Conservation (phyloP, 1,140 invertebrate genomes). For the Potamilus streckersoni region DNA sequence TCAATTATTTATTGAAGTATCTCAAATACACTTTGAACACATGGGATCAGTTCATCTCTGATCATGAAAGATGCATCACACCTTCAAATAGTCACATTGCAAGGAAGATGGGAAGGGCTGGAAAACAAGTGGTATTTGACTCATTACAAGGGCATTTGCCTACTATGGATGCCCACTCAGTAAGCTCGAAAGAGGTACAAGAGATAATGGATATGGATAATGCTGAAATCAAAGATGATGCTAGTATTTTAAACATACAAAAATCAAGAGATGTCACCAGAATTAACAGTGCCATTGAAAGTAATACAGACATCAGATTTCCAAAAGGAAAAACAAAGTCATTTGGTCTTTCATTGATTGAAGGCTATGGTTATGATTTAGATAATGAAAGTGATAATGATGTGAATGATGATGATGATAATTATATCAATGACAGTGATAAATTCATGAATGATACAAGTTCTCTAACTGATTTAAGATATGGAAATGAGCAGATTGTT, state of each 20-base stretch:
- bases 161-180: background rate
- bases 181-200: background rate
- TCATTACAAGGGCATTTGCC: background rate
- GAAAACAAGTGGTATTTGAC: background rate
- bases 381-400: constrained; percentile 16
- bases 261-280: background rate
- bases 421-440: background rate
- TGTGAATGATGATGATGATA: background rate
- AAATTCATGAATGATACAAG: background rate
- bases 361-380: constrained; percentile 7
- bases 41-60: constrained; percentile 23
- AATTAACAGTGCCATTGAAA: background rate
- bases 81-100: background rate
- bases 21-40: constrained; percentile 79
- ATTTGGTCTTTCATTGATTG: background rate
- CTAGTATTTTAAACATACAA: background rate
- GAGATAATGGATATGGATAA: background rate
- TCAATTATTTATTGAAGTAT: constrained; percentile 86
- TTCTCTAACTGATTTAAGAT: background rate
- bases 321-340: background rate
- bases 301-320: background rate
- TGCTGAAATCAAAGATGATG: background rate
- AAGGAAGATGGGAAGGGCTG: constrained; percentile 1
- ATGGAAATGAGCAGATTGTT: background rate
- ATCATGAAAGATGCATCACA: background rate